Percentiles rank a stretch among this genome's conserved stretches.
phyloP scores from a whole-genome alignment of 2,797 vertebrate genomes.

The Intellagama lesueurii region DNA sequence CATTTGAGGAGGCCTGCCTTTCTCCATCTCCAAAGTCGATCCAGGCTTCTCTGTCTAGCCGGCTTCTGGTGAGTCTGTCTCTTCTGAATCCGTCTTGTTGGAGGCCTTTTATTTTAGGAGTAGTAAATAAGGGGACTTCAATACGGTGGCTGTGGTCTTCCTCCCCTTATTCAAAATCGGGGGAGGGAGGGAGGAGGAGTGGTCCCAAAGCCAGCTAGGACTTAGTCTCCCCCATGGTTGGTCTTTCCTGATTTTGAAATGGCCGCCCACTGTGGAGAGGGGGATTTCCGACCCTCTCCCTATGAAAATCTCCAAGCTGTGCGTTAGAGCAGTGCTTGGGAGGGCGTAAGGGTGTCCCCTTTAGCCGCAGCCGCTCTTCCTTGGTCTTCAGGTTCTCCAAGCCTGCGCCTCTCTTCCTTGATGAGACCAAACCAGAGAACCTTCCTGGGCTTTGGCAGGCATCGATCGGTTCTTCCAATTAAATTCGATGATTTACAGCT shows the following conservation, averaged over 20 bases:
- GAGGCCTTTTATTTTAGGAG: no score
- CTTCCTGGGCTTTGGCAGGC: conserved; percentile 32
- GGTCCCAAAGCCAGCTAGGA: no score
- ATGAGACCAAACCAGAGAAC: not conserved
- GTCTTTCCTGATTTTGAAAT: not conserved
- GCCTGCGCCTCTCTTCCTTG: not conserved
- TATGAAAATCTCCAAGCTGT: not conserved
- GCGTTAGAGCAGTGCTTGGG: not conserved
- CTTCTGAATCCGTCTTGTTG: not conserved
- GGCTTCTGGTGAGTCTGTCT: not conserved
- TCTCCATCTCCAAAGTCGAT: not conserved
- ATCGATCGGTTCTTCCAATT: conserved; percentile 44
- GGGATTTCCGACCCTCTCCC: not conserved
- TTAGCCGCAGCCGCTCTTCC: not conserved
- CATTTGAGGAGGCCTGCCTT: no score
- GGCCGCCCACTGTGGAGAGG: not conserved
- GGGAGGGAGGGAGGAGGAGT: no score
- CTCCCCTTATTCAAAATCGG: not conserved
- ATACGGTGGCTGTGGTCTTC: not conserved
- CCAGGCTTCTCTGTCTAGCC: not conserved
- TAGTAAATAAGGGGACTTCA: not conserved
- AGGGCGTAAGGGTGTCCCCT: not conserved
- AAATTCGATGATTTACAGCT: conserved; percentile 44
- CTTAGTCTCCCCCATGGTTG: not conserved
- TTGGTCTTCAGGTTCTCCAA: conserved; percentile 14